phyloP scores from a whole-genome alignment of 2,888 invertebrate species.

The Chrysotoxum bicinctum region DNA sequence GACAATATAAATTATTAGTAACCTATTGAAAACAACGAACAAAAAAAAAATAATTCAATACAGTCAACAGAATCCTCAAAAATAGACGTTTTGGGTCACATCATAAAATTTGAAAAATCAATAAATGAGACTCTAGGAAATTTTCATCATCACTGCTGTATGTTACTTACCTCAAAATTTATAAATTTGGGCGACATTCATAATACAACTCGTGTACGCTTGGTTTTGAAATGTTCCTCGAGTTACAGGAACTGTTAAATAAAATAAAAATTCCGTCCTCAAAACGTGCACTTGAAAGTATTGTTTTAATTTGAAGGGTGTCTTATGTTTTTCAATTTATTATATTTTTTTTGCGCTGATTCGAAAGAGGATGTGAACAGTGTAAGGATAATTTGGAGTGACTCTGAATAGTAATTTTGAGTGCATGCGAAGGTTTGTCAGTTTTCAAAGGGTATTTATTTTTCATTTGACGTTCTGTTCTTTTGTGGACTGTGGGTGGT shows the following conservation, averaged over 20 bases:
- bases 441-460: constrained; percentile 16
- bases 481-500: neutral
- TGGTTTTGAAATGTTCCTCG: constrained; percentile 42
- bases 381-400: constrained; percentile 37
- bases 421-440: constrained; percentile 51
- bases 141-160: constrained; percentile 23
- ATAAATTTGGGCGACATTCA: constrained; percentile 95
- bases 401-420: constrained; percentile 31
- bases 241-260: constrained; percentile 19
- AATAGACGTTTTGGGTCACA: constrained; percentile 59
- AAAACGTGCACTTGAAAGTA: constrained; percentile 39
- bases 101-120: constrained; percentile 65
- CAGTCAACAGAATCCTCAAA: constrained; percentile 30
- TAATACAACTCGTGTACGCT: constrained; percentile 82
- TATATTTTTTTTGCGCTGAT: constrained; percentile 32
- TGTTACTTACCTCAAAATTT: constrained; percentile 89
- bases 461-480: constrained; percentile 7
- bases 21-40: neutral
- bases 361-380: constrained; percentile 54
- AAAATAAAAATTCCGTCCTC: constrained; percentile 9
- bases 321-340: neutral
- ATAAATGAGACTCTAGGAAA: constrained; percentile 51
- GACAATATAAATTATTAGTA: neutral
- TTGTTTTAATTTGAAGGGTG: constrained; percentile 37
- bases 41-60: neutral